These are phyloP conservation scores for Holcopasites calliopsidis DNA, from an alignment of 1,140 invertebrate genomes.

Conservation along the genomic window DNA sequence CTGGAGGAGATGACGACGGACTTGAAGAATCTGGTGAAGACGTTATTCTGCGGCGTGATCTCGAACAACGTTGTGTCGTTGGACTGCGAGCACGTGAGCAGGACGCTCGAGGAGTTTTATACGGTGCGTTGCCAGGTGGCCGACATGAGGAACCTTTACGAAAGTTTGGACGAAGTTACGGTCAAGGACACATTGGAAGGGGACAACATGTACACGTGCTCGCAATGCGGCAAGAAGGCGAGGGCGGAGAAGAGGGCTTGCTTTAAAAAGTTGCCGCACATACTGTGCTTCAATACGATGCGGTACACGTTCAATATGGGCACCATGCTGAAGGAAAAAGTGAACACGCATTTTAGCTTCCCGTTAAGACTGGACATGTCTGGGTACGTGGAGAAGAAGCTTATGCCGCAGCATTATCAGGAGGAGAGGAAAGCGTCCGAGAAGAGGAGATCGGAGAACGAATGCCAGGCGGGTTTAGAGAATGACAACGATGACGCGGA, in stretches of 20 bases:
- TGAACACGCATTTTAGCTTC: constrained; percentile 98
- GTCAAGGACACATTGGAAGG: constrained; percentile 98
- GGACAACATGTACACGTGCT: constrained; percentile 98
- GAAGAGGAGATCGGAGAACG: constrained; percentile 74
- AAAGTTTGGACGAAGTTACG: constrained; percentile 96
- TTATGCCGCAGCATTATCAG: constrained; percentile 93
- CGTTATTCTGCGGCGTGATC: constrained; percentile 93
- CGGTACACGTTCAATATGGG: constrained; percentile 99
- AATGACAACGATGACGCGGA: constrained; percentile 71
- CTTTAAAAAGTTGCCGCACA: constrained; percentile 95
- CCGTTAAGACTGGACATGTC: constrained; percentile 95
- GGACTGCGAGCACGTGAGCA: constrained; percentile 96
- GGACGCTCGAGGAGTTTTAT: constrained; percentile 97
- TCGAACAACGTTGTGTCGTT: constrained; percentile 97
- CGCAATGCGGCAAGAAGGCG: constrained; percentile 96
- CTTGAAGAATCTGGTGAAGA: constrained; percentile 94
- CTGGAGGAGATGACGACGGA: constrained; percentile 97
- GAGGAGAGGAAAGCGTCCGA: constrained; percentile 78
- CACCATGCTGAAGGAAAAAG: constrained; percentile 98
- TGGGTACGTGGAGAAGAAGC: constrained; percentile 95
- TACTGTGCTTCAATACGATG: constrained; percentile 98
- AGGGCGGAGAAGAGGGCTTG: constrained; percentile 96
- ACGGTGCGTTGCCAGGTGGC: constrained; percentile 97
- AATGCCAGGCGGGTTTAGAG: constrained; percentile 69
- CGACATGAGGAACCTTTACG: constrained; percentile 97